Percentiles rank a stretch among this genome's conserved stretches.
Conservation (phyloP, 2,888 invertebrate species). For the Noctua janthina region DNA sequence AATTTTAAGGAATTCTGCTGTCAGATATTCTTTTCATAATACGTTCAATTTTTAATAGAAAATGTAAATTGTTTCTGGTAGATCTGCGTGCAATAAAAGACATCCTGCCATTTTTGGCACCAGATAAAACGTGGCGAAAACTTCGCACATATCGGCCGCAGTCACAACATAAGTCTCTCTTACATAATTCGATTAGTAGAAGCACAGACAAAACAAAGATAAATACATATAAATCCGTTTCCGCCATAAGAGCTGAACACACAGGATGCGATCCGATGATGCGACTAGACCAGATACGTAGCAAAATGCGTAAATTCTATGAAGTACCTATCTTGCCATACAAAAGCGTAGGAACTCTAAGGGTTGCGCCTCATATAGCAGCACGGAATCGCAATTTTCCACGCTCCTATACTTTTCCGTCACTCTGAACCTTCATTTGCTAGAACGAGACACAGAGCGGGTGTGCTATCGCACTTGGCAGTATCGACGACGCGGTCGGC, state of each 20-base stretch:
- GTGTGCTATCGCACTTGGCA: background rate
- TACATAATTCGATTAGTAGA: conserved; percentile 6
- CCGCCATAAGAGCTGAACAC: background rate
- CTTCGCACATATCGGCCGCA: background rate
- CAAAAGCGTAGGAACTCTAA: background rate
- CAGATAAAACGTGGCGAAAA: conserved; percentile 5
- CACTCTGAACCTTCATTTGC: background rate
- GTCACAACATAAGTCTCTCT: conserved; percentile 1
- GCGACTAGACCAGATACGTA: no score
- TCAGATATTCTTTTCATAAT: background rate
- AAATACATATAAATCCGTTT: background rate
- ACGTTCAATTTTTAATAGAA: background rate
- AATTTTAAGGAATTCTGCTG: background rate
- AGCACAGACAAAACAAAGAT: conserved; percentile 12
- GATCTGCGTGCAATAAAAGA: background rate
- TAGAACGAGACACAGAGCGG: background rate
- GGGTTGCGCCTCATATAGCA: background rate
- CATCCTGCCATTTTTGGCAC: conserved; percentile 19
- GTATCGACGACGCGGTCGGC: background rate
- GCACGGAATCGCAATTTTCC: background rate
- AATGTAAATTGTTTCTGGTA: background rate
- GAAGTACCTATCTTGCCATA: background rate
- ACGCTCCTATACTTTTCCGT: background rate
- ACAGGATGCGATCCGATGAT: background rate
- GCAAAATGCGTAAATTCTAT: background rate